Conservation (phyloP, 2,888 invertebrate genomes). For the Pediacus dermestoides region DNA sequence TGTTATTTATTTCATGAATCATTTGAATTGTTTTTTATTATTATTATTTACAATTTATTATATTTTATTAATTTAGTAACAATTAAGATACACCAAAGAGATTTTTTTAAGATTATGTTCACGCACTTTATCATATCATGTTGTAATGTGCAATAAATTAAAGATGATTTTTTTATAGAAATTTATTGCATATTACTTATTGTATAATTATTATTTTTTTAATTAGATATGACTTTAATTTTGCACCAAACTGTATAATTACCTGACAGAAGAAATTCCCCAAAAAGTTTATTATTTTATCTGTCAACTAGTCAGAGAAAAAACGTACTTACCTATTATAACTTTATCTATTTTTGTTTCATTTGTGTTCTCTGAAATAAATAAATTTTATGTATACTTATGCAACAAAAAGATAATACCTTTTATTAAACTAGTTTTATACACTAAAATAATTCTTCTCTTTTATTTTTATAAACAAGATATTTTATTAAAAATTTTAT, state of each 20-base stretch:
- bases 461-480: too few species aligned
- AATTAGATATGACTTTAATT: slow-evolving; percentile 6
- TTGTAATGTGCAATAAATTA: slow-evolving; percentile 16
- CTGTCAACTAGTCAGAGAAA: slow-evolving; percentile 46
- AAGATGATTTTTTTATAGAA: slow-evolving; percentile 14
- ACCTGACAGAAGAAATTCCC: slow-evolving; percentile 26
- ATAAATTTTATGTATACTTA: slow-evolving; percentile 24
- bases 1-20: slow-evolving; percentile 41
- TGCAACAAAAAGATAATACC: too few species aligned
- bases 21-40: slow-evolving; percentile 22
- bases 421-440: too few species aligned
- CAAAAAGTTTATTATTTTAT: slow-evolving; percentile 14
- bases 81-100: slow-evolving; percentile 51
- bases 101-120: slow-evolving; percentile 39
- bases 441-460: too few species aligned
- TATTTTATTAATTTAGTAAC: slow-evolving; percentile 35
- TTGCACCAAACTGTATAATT: slow-evolving; percentile 25
- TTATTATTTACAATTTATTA: slow-evolving; percentile 41
- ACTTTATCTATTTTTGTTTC: too few species aligned
- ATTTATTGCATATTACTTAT: slow-evolving; percentile 14
- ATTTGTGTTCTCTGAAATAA: slow-evolving; percentile 35
- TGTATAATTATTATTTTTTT: slow-evolving; percentile 11
- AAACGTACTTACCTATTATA: slow-evolving; percentile 40
- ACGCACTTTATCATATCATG: slow-evolving; percentile 24
- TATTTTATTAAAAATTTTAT: slow-evolving; percentile 17